Base-by-base conservation (phyloP, 2,888 invertebrate species). In the Dicycla oo region DNA sequence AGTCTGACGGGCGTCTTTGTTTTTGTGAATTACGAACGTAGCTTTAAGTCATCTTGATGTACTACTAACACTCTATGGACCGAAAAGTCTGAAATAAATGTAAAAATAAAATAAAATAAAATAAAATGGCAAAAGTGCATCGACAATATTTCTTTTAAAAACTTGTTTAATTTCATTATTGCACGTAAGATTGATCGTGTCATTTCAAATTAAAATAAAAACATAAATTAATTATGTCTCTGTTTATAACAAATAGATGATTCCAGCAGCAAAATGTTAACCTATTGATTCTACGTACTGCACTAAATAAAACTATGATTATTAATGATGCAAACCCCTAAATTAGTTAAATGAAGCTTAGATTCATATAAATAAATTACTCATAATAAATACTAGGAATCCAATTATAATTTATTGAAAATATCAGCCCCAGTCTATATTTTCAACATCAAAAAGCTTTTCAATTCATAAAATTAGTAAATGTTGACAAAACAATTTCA, bases 381-480 rank as follows among this genome's bases (percentile, higher is more conserved):
- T 6, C 5, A n/a, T 15, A 30, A 26, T 11, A 1, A 69, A 47
- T 47, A 26, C 15, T 13, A 56, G 38, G 3, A 38, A 69, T 45
- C 1, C 11, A 70, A 45, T 54, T 23, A 53, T 10, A 13, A 51
- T 51, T 51, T 2, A 67, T 49, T 49, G 20, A n/a, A n/a, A 43
- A 30, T 3, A 20, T 20, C 6, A 38, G 7, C 38, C 53, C 23
- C 23, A 10, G n/a, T 26, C n/a, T 43, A 30, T 3, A 56, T 57
- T 58, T 40, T 43, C 15, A 54, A 26, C 0, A 40, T 30, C 7
- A 18, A 38, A 45, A 51, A 45, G 26, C 30, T 26, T 11, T 15
- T 20, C 53, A 15, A 45, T 38, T 20, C 1, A 11, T 69, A 43
- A 51, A 64, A 43, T 43, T 66, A 26, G 15, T 15, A 67, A 64